Evolutionary conservation across 2,888 invertebrate species (phyloP).

Genomic region (Pterobdella sp.): DNA sequence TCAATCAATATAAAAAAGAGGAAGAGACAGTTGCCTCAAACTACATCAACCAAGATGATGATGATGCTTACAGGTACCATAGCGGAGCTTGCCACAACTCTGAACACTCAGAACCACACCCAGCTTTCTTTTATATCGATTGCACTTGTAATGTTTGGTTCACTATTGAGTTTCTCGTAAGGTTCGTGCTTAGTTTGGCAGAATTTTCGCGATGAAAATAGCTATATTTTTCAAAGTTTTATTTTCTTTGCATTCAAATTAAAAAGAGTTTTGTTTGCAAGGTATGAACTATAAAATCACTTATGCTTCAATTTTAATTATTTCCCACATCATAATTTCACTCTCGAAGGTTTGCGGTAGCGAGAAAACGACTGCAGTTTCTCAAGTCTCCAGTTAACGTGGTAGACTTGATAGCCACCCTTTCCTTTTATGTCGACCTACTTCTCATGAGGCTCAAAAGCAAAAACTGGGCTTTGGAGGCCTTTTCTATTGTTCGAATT

Average conservation of each 20-base stretch:
- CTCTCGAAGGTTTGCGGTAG: constrained; percentile 8
- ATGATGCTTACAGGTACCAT: constrained; percentile 17
- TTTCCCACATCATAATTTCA: neutral
- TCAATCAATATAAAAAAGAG: neutral
- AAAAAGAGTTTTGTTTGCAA: too few relatives aligned
- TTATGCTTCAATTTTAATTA: too few relatives aligned
- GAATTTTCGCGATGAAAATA: too few relatives aligned
- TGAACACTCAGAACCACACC: constrained; percentile 28
- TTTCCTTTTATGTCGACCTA: constrained; percentile 31
- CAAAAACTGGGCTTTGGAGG: constrained; percentile 28
- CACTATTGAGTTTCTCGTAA: constrained; percentile 28
- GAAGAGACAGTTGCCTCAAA: neutral
- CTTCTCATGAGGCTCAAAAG: constrained; percentile 23
- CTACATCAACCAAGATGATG: constrained; percentile 50
- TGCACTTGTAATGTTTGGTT: constrained; percentile 29
- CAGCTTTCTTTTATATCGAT: constrained; percentile 31
- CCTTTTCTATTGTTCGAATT: constrained; percentile 26
- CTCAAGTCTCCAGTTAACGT: constrained; percentile 29
- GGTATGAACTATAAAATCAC: too few relatives aligned
- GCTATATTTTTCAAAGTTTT: too few relatives aligned
- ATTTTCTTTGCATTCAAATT: too few relatives aligned
- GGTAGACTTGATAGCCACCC: constrained; percentile 30
- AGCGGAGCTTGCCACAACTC: neutral
- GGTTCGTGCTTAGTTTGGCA: neutral
- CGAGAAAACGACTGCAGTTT: constrained; percentile 24